phyloP scores from a whole-genome alignment of 53 echinoderm and acorn worm genomes.

The Glandiceps talaboti region DNA sequence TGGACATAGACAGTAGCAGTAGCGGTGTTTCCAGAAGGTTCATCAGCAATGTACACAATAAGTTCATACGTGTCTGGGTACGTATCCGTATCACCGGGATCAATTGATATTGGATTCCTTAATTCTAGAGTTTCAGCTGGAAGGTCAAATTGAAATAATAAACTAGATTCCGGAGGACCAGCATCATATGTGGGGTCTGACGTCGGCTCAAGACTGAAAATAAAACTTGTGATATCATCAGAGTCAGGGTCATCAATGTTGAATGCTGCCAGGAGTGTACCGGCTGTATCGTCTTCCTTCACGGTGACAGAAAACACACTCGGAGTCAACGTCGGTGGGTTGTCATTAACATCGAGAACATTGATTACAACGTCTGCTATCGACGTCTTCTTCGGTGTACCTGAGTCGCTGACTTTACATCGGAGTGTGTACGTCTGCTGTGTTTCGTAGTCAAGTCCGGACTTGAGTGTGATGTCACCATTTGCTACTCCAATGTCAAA shows the following conservation, averaged over 20 bases:
- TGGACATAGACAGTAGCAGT: neutral
- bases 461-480: neutral
- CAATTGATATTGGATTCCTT: neutral
- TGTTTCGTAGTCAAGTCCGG: neutral
- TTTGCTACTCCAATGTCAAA: neutral
- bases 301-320: neutral
- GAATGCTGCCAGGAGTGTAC: neutral
- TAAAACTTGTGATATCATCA: neutral
- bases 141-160: neutral
- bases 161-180: neutral
- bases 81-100: neutral
- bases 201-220: neutral
- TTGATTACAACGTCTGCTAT: neutral
- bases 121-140: neutral
- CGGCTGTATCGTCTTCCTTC: neutral
- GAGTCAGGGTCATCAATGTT: neutral
- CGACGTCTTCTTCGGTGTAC: neutral
- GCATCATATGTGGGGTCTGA: neutral
- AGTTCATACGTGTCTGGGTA: neutral
- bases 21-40: neutral
- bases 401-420: neutral
- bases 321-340: neutral
- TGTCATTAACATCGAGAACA: neutral
- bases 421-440: neutral
- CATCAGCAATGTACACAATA: neutral